Percentiles rank a stretch among this genome's conserved stretches.
Conservation (phyloP, 2,113 vertebrate species). For the Rhinolophus ferrumequinum region DNA sequence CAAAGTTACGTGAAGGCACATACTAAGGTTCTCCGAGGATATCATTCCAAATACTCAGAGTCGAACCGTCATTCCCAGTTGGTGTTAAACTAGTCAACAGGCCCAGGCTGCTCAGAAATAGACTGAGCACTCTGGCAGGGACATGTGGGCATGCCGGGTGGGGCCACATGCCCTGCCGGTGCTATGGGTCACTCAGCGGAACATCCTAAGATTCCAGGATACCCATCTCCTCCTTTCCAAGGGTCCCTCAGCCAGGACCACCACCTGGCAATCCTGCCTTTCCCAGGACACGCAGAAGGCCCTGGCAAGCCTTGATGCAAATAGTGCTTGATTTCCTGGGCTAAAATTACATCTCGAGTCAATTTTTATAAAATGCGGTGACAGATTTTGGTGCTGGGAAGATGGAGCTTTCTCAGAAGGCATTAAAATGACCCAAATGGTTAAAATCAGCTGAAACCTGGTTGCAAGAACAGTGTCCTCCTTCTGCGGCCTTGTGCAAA, state of each 20-base stretch:
- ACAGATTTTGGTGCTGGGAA: constrained; percentile 77
- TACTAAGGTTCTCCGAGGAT: background rate
- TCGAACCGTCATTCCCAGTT: background rate
- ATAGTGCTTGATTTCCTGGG: constrained; percentile 28
- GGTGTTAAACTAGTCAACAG: background rate
- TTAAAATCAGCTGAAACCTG: constrained; percentile 43
- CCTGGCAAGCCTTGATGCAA: constrained; percentile 15
- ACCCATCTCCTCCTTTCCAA: background rate
- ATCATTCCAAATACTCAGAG: background rate
- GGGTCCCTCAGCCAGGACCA: background rate
- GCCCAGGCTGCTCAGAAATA: background rate
- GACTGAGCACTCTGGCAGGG: background rate
- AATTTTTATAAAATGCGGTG: constrained; percentile 74
- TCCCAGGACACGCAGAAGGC: background rate
- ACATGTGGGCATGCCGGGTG: fast-evolving
- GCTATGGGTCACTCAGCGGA: fast-evolving
- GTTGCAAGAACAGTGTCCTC: background rate
- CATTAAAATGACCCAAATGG: constrained; percentile 65
- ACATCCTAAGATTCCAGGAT: background rate
- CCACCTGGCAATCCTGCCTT: background rate
- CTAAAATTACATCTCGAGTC: constrained; percentile 78
- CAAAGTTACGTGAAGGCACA: background rate
- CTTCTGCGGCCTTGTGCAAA: background rate
- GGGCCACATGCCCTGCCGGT: background rate
- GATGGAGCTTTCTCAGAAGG: constrained; percentile 67